Percentiles rank a stretch among this genome's conserved stretches.
Conservation (phyloP, 2,113 vertebrate genomes). For the Psittacara wagleri region DNA sequence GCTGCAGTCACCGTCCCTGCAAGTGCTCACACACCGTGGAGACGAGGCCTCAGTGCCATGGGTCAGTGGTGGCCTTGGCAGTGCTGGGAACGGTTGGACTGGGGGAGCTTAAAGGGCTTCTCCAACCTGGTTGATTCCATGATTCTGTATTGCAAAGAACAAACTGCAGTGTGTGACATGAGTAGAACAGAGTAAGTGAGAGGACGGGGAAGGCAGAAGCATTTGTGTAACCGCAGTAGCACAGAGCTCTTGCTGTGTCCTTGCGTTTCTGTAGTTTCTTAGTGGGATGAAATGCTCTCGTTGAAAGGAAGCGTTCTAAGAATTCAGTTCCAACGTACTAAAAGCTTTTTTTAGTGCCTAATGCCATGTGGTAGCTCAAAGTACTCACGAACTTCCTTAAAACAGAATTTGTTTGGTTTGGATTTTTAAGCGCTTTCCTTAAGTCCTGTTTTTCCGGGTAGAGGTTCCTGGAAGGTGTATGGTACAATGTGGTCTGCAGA, state of each 20-base stretch:
- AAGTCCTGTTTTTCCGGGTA: background rate
- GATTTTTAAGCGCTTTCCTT: background rate
- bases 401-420: background rate
- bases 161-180: background rate
- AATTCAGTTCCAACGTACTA: background rate
- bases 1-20: no score
- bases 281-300: background rate
- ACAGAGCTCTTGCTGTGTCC: background rate
- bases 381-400: background rate
- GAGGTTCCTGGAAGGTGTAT: background rate
- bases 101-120: background rate
- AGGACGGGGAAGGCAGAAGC: no score
- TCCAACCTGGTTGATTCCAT: background rate
- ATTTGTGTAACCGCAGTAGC: background rate
- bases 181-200: background rate
- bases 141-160: background rate
- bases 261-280: background rate
- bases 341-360: background rate
- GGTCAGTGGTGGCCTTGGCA: background rate
- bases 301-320: background rate
- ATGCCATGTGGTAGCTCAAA: background rate
- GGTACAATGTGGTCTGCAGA: background rate
- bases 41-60: background rate
- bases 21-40: background rate
- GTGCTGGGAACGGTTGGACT: background rate